Evolutionary conservation across 2,888 invertebrate genomes (phyloP).

Genomic region (Cephus runcator): DNA sequence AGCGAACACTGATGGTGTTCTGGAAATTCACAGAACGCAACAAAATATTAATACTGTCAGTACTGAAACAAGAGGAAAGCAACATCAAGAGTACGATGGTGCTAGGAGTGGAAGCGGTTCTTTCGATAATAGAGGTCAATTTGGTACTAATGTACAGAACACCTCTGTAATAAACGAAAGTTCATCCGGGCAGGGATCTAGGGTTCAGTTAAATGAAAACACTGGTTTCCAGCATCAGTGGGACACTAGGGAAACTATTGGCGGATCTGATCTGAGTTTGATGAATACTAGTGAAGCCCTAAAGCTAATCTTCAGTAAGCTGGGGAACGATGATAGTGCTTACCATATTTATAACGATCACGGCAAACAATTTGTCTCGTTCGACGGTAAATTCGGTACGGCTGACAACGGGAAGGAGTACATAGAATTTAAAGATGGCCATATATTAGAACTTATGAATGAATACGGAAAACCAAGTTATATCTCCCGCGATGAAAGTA

Average conservation of each 20-base stretch:
- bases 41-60: conserved; percentile 21
- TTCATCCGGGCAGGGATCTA: neutral
- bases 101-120: neutral
- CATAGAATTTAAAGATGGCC: conserved; percentile 51
- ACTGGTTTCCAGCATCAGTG: neutral
- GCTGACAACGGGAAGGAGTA: conserved; percentile 43
- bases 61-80: conserved; percentile 28
- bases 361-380: conserved; percentile 47
- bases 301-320: conserved; percentile 39
- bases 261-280: conserved; percentile 36
- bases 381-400: conserved; percentile 45
- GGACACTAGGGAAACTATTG: conserved; percentile 38
- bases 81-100: conserved; percentile 16
- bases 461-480: conserved; percentile 40
- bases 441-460: conserved; percentile 48
- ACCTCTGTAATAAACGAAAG: neutral
- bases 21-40: conserved; percentile 32
- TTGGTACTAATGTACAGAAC: neutral
- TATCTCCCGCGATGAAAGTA: conserved; percentile 22
- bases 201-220: neutral
- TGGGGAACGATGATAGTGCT: conserved; percentile 40
- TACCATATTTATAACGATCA: conserved; percentile 40
- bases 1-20: conserved; percentile 26
- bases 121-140: neutral
- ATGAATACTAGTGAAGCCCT: neutral